Conservation (phyloP, 1,140 invertebrate species). For the Saccostrea cuccullata region DNA sequence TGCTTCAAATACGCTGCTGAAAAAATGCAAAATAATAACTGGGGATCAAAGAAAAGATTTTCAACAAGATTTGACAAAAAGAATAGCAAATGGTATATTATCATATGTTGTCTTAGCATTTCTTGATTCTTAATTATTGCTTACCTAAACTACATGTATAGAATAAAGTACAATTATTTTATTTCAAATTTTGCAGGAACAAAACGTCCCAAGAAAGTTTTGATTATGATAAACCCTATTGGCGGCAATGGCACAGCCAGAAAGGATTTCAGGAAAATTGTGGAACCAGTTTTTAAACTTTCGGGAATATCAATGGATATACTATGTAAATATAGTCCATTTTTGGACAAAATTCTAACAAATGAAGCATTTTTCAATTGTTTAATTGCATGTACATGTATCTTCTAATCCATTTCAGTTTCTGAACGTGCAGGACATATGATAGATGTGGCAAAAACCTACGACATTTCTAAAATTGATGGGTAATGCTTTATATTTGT, state of each 20-base stretch:
- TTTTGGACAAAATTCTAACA: background rate
- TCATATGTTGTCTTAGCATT: background rate
- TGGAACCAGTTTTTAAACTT: constrained; percentile 60
- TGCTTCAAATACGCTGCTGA: background rate
- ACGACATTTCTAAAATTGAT: constrained; percentile 42
- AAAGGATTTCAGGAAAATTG: constrained; percentile 55
- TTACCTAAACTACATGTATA: background rate
- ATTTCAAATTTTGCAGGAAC: constrained; percentile 38
- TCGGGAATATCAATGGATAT: constrained; percentile 54
- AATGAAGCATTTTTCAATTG: background rate
- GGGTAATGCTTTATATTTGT: constrained; percentile 9
- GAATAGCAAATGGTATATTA: background rate
- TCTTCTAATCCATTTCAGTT: constrained; percentile 44
- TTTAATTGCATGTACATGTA: background rate
- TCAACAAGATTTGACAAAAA: background rate
- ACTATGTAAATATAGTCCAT: constrained; percentile 41
- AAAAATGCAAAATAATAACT: constrained; percentile 5
- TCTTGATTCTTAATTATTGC: background rate
- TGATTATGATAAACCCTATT: constrained; percentile 63
- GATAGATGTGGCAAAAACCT: constrained; percentile 49
- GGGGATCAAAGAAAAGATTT: constrained; percentile 28
- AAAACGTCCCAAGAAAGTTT: constrained; percentile 54
- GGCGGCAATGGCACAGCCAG: constrained; percentile 53
- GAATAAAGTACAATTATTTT: background rate
- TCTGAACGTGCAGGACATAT: constrained; percentile 53